Evolutionary conservation across 2,888 invertebrate genomes (phyloP).

Genomic region (Pomacea canaliculata): DNA sequence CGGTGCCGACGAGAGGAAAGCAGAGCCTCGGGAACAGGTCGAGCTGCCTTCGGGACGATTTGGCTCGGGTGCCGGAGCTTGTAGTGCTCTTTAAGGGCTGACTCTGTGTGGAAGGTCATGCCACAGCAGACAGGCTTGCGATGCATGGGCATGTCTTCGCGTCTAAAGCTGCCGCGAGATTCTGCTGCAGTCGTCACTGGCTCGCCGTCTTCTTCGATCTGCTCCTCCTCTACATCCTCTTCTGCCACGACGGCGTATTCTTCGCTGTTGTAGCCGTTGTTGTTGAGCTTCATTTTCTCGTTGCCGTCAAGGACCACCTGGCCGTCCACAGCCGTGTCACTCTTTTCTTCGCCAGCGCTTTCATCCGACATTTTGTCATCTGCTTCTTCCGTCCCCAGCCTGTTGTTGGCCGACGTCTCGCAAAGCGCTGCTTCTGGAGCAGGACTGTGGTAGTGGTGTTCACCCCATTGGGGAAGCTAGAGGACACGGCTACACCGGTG

Average conservation of each 20-base stretch:
- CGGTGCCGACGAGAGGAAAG: slow-evolving; percentile 84
- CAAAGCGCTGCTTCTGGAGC: background rate
- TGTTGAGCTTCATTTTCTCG: slow-evolving; percentile 5
- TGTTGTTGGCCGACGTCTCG: background rate
- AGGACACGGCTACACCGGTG: background rate
- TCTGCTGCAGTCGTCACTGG: background rate
- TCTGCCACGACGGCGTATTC: slow-evolving; percentile 12
- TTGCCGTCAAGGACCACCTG: too few species aligned
- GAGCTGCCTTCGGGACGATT: slow-evolving; percentile 72
- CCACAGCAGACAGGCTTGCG: slow-evolving; percentile 20
- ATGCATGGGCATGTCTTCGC: slow-evolving; percentile 7
- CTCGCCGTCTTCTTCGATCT: background rate
- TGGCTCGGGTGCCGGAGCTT: slow-evolving; percentile 79
- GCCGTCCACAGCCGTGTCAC: background rate
- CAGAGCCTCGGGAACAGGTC: slow-evolving; percentile 80
- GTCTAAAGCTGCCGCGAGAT: background rate
- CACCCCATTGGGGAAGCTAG: background rate
- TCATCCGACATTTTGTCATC: background rate
- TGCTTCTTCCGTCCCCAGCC: background rate
- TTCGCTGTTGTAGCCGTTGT: slow-evolving; percentile 22
- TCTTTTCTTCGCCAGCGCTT: background rate
- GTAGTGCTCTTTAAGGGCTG: slow-evolving; percentile 79
- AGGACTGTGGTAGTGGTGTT: background rate
- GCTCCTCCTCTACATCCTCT: slow-evolving; percentile 6
- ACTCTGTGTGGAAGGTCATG: slow-evolving; percentile 24